Evolutionary conservation across 1,140 invertebrate genomes (phyloP).

Genomic region (Chrysoperla carnea): DNA sequence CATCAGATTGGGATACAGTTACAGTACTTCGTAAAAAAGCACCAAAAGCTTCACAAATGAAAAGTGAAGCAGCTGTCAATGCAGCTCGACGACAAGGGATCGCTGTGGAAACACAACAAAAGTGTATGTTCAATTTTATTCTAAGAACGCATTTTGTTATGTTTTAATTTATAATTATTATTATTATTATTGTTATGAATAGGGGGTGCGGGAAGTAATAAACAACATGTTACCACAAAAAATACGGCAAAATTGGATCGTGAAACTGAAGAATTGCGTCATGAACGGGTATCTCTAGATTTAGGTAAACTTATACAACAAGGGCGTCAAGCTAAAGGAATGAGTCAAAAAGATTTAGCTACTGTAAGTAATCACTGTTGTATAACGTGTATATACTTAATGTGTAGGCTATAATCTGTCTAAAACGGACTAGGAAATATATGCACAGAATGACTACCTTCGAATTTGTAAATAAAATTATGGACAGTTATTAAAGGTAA

Average conservation of each 20-base stretch:
- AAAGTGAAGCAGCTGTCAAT: constrained; percentile 71
- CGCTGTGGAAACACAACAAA: constrained; percentile 84
- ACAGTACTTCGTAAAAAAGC: constrained; percentile 77
- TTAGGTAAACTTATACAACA: constrained; percentile 89
- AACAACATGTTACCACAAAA: constrained; percentile 82
- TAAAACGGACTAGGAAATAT: no score
- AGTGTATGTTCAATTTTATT: constrained; percentile 48
- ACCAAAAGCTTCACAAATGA: constrained; percentile 70
- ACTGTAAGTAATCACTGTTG: constrained; percentile 40
- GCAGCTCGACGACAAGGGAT: constrained; percentile 66
- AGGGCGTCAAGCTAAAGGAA: constrained; percentile 74
- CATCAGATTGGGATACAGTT: constrained; percentile 76
- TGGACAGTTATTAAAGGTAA: no score
- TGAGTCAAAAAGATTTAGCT: constrained; percentile 95
- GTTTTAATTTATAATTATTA: neutral
- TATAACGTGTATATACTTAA: neutral
- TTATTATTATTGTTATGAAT: constrained; percentile 7
- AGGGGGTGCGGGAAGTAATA: constrained; percentile 87
- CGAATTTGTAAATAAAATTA: no score
- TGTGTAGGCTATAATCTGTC: no score
- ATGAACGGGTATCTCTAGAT: constrained; percentile 77
- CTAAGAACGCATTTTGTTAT: neutral
- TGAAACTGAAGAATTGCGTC: constrained; percentile 94
- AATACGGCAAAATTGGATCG: constrained; percentile 94
- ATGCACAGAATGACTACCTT: no score